These are phyloP conservation scores for Drosophila barbarae DNA, from an alignment of 2,888 invertebrate species.

Conservation along the genomic window DNA sequence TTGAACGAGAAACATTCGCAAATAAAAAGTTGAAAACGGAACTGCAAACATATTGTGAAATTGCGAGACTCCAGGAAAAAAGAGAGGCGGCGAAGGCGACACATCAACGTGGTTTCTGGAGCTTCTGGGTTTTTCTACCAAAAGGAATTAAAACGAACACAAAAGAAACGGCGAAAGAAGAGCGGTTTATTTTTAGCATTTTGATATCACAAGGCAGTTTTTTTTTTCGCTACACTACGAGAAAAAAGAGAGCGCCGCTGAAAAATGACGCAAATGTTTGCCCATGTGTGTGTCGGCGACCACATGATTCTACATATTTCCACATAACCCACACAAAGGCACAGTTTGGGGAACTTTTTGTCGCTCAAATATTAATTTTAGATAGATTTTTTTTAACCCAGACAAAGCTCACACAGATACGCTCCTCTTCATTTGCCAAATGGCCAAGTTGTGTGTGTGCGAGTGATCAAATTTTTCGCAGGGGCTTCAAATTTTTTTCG, in stretches of 20 bases:
- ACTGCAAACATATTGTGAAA: conserved; percentile 67
- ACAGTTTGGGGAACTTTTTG: conserved; percentile 47
- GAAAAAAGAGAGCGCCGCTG: conserved; percentile 32
- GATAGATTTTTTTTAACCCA: conserved; percentile 58
- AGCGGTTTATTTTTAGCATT: conserved; percentile 67
- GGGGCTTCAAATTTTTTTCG: conserved; percentile 36
- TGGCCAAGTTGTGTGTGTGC: conserved; percentile 11
- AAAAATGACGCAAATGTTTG: conserved; percentile 70
- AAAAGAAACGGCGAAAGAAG: conserved; percentile 51
- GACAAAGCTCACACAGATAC: conserved; percentile 46
- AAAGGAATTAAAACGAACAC: conserved; percentile 51
- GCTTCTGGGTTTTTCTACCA: conserved; percentile 48
- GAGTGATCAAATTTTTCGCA: conserved; percentile 38
- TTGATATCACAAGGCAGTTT: conserved; percentile 70
- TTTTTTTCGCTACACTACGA: conserved; percentile 42
- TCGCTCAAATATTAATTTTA: conserved; percentile 75
- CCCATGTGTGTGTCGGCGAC: conserved; percentile 35
- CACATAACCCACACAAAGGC: conserved; percentile 49
- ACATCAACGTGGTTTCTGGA: conserved; percentile 45
- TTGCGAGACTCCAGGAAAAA: conserved; percentile 33
- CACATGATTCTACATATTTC: conserved; percentile 73
- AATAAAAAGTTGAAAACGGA: conserved; percentile 47
- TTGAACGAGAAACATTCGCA: conserved; percentile 11
- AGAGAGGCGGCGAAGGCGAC: conserved; percentile 6
- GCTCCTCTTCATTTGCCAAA: conserved; percentile 18